Evolutionary conservation across 2,888 invertebrate genomes (phyloP), one percentile per base, ranked within the genome.

Genomic region (Drosophila limbata): DNA sequence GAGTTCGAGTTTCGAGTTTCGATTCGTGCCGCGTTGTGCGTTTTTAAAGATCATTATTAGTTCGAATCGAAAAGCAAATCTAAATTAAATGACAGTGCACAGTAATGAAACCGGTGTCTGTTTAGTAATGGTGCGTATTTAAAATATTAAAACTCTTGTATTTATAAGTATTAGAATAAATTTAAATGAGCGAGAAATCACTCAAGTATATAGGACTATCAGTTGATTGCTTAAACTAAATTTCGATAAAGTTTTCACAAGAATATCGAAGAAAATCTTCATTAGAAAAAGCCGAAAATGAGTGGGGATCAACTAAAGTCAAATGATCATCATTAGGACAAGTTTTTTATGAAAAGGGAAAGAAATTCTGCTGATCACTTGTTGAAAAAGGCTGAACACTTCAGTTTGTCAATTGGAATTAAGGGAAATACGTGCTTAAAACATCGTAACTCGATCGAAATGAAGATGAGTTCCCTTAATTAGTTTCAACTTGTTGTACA

Each of bases 21-120:
- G 55, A 42, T 57, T 56, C 50, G 44, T 56, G 28, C 63, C 72
- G 77, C 64, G 62, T 60, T 60, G 77, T 66, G 77, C 73, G 63
- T 60, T 57, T 57, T 48, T 28, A 25, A 73, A 57, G 48, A 72
- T 71, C 66, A 82, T 84, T 87, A 79, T 74, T 70, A 87, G 77
- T 84, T 82, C 69, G 47, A 82, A 60, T 79, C 73, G 57, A 69
- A 79, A 81, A 88, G 61, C 69, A 82, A 85, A 86, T 69, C 69
- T 13, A 83, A 88, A 89, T 91, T 91, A 91, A 91, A 91, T 91
- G 91, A 91, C 91, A 91, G 91, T 91, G 91, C 91, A 91, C 89
- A 91, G 91, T 91, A 91, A 91, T 91, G 91, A 91, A 79, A 91
- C 85, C 89, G 91, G 90, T 91, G 90, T 91, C 90, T 91, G 91